Evolutionary conservation across 1,140 invertebrate species (phyloP), one percentile per base, ranked within the genome.

Genomic region (Drosophila saltans): DNA sequence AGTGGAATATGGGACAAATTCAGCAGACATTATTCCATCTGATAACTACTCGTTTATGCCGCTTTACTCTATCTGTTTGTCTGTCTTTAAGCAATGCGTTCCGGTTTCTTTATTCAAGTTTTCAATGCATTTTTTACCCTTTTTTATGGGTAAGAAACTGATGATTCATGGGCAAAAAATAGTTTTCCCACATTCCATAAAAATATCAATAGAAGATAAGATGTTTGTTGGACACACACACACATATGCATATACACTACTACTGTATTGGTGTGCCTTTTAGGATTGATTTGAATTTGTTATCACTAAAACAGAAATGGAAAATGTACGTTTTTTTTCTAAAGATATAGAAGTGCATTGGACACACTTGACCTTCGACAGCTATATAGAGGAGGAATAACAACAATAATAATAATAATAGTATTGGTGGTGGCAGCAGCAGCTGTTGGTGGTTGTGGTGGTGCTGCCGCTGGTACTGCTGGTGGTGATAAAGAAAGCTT

Each of bases 301-400:
- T 59, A 59, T 59, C 33, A 59, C 33, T 36, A 36, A 36, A 59
- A 39, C 8, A 21, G 21, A 52, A 52, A 26, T 52, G 21, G 21
- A 7, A 21, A 21, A 48, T 24, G 45, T 6, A 24, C 16, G n/a
- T n/a, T 52, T 59, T 52, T 59, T 57, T 57, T 64, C 60, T 61
- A 75, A 68, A 58, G 72, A 45, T 67, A 61, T 65, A 52, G 60
- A 45, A 63, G 80, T 59, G 67, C 75, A 82, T 60, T 58, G 73
- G 58, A 64, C 69, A 81, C 62, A 66, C 71, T 83, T 83, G 81
- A 84, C 80, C 81, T 79, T 79, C 67, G 65, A 60, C 11, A 75
- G 63, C 33, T 36, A 79, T 16, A 16, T 16, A 16, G 16, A 64
- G 58, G 48, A 64, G 66, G 43, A 36, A 36, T 28, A 26, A 10